Conservation (phyloP, 1,140 invertebrate species). For the Holcopasites calliopsidis region DNA sequence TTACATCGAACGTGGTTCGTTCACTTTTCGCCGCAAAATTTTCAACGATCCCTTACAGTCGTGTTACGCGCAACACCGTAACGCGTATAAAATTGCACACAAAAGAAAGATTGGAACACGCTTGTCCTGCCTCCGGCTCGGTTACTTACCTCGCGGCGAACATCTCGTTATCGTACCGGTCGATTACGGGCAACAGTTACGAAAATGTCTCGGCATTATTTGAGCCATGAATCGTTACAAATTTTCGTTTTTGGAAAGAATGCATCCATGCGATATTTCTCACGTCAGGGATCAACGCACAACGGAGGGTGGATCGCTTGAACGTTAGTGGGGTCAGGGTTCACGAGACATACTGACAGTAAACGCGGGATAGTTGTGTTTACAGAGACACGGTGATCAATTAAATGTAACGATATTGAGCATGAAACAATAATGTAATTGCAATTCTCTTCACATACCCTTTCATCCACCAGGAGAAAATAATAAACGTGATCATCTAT, state of each 20-base stretch:
- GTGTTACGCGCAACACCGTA: no score
- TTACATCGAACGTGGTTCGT: not conserved
- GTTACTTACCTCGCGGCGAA: constrained; percentile 1
- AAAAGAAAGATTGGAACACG: not conserved
- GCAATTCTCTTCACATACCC: constrained; percentile 47
- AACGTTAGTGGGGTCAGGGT: not conserved
- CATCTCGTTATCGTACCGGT: not conserved
- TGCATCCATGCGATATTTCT: not conserved
- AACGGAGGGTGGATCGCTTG: not conserved
- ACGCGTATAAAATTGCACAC: not conserved
- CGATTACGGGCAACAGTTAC: not conserved
- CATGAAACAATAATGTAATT: constrained; percentile 53
- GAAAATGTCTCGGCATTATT: constrained; percentile 14
- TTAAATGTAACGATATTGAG: constrained; percentile 45
- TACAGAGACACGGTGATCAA: constrained; percentile 12
- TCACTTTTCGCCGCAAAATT: not conserved
- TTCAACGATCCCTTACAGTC: no score
- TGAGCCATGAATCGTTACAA: constrained; percentile 9
- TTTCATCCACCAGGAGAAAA: constrained; percentile 34
- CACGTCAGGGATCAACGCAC: not conserved
- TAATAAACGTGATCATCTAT: constrained; percentile 10
- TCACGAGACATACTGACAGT: not conserved
- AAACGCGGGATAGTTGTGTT: constrained; percentile 15
- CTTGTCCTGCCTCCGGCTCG: not conserved
- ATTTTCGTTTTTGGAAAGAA: not conserved